phyloP scores from a whole-genome alignment of 2,888 invertebrate species.

The Acanthopleura granulata region DNA sequence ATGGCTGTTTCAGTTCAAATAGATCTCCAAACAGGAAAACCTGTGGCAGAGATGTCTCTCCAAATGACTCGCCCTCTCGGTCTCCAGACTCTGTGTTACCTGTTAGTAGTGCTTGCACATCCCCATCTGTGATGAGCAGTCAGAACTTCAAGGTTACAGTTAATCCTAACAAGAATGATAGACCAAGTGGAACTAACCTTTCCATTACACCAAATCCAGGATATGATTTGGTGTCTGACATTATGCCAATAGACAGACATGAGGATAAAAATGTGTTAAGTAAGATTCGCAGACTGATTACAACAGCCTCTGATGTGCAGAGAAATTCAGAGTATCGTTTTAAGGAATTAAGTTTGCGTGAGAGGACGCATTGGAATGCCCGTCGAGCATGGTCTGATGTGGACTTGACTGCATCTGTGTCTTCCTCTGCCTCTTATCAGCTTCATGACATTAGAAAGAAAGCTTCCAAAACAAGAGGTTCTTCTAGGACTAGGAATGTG shows the following conservation, averaged over 20 bases:
- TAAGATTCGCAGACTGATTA: background rate
- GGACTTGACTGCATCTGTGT: background rate
- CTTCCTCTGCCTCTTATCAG: too few relatives aligned
- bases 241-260: background rate
- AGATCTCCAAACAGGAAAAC: too few relatives aligned
- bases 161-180: background rate
- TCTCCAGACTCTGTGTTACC: background rate
- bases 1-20: too few relatives aligned
- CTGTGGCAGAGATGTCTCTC: too few relatives aligned
- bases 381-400: background rate
- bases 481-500: too few relatives aligned
- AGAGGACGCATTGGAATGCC: background rate
- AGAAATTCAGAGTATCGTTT: background rate
- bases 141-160: background rate
- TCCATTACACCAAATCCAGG: background rate
- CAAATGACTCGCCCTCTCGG: background rate
- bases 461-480: too few relatives aligned
- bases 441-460: too few relatives aligned
- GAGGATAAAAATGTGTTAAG: background rate
- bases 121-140: background rate
- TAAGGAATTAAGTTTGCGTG: background rate
- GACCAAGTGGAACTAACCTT: background rate
- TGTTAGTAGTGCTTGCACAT: background rate
- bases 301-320: slow-evolving; percentile 12
- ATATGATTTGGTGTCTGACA: background rate